Conservation (phyloP, 2,888 invertebrate genomes). For the Tolmerus cingulatus region DNA sequence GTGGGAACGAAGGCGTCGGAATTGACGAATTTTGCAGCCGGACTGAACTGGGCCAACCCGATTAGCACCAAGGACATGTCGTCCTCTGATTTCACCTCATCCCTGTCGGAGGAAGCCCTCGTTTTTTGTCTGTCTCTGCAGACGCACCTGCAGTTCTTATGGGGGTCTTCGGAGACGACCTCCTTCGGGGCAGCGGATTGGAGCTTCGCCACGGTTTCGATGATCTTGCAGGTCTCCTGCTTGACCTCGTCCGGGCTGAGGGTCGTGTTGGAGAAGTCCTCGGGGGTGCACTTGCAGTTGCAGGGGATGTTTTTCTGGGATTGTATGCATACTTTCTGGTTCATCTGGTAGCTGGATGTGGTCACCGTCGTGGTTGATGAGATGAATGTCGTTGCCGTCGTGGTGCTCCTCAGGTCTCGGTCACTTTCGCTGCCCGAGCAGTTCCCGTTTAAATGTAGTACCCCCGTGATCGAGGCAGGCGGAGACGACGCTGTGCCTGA, state of each 20-base stretch:
- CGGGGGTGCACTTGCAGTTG: conserved; percentile 61
- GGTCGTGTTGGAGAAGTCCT: conserved; percentile 59
- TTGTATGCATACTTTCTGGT: not conserved
- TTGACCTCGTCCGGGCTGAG: conserved; percentile 60
- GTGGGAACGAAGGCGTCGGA: conserved; percentile 68
- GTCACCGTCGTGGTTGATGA: conserved; percentile 21
- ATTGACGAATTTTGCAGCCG: conserved; percentile 66
- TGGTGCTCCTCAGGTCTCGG: conserved; percentile 4
- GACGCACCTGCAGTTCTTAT: conserved; percentile 55
- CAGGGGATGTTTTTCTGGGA: conserved; percentile 53
- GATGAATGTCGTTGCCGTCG: not conserved
- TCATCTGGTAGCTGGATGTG: conserved; percentile 30
- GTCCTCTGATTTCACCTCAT: conserved; percentile 67
- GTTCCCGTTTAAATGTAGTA: conserved; percentile 42
- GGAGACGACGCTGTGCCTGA: conserved; percentile 41
- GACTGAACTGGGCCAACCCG: conserved; percentile 68
- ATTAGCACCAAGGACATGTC: conserved; percentile 74
- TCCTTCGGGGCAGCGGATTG: conserved; percentile 47
- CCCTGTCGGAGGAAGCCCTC: conserved; percentile 50
- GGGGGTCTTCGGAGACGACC: conserved; percentile 47
- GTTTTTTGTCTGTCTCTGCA: conserved; percentile 48
- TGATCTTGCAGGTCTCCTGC: conserved; percentile 61
- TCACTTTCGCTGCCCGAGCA: conserved; percentile 41
- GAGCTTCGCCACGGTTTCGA: conserved; percentile 58
- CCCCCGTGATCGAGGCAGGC: conserved; percentile 11